A percentile compares a stretch with the other conserved stretches of the same genome.
Evolutionary conservation across 2,888 invertebrate genomes (phyloP).

Genomic region (Synanthedon vespiformis): DNA sequence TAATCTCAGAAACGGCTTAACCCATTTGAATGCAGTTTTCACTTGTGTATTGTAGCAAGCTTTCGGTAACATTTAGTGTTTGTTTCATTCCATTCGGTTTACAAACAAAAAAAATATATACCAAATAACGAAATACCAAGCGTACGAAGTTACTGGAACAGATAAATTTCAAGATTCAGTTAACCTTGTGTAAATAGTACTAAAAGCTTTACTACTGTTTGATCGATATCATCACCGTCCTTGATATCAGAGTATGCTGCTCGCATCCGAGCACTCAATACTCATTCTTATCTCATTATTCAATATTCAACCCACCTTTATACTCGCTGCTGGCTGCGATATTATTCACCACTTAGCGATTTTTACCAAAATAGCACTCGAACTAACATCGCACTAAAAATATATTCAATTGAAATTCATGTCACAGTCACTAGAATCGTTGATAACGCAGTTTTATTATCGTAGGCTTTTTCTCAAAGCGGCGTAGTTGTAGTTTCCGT

Average conservation of each 20-base stretch:
- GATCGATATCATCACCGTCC: conserved; percentile 61
- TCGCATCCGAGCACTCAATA: conserved; percentile 25
- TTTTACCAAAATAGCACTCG: conserved; percentile 23
- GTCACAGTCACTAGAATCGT: conserved; percentile 31
- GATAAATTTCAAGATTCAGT: no score
- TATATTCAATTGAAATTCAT: conserved; percentile 9
- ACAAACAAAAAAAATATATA: no score
- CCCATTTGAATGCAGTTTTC: no score
- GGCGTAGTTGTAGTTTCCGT: conserved; percentile 14
- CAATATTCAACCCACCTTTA: conserved; percentile 47
- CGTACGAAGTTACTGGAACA: no score
- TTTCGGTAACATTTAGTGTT: no score
- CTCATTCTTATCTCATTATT: conserved; percentile 34
- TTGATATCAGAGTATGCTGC: conserved; percentile 49
- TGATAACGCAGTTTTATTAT: conserved; percentile 8
- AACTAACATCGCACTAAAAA: conserved; percentile 25
- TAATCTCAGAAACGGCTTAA: no score
- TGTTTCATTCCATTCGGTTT: no score
- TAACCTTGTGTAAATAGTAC: no score
- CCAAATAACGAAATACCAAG: no score
- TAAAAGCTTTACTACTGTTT: conserved; percentile 17
- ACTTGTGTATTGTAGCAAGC: no score
- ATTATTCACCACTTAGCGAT: conserved; percentile 9
- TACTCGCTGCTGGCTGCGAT: conserved; percentile 10
- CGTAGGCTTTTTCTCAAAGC: conserved; percentile 4